Conservation (phyloP, 2,888 invertebrate species). For the Plusia festucae region DNA sequence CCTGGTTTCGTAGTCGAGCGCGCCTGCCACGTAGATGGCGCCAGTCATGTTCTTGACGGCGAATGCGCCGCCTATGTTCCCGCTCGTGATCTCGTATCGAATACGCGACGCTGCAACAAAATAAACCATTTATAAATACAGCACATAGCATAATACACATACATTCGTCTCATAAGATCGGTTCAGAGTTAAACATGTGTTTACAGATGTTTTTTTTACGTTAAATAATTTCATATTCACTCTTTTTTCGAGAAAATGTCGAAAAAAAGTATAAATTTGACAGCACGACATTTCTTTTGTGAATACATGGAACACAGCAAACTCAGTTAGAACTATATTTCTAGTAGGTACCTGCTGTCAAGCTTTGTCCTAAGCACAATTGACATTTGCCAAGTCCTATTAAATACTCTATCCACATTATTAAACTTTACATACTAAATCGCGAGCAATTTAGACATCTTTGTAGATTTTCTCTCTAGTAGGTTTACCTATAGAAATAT, state of each 20-base stretch:
- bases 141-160: slow-evolving; percentile 22
- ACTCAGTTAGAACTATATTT: not conserved
- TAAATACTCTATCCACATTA: slow-evolving; percentile 2
- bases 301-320: not conserved
- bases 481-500: slow-evolving; percentile 31
- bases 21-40: slow-evolving; percentile 99
- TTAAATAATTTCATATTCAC: slow-evolving; percentile 36
- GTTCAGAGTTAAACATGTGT: slow-evolving; percentile 36
- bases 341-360: not conserved
- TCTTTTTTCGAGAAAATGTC: slow-evolving; percentile 19
- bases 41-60: slow-evolving; percentile 99
- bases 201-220: slow-evolving; percentile 32
- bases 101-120: slow-evolving; percentile 96
- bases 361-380: not conserved
- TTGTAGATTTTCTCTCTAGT: slow-evolving; percentile 1
- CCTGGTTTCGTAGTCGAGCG: slow-evolving; percentile 98
- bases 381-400: not conserved
- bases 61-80: slow-evolving; percentile 99
- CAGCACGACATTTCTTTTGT: not conserved
- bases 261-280: slow-evolving; percentile 22
- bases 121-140: slow-evolving; percentile 61
- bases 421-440: not conserved
- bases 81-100: slow-evolving; percentile 99
- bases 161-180: slow-evolving; percentile 22
- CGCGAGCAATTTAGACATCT: slow-evolving; percentile 3